A percentile compares a stretch with the other conserved stretches of the same genome.
Evolutionary conservation across 1,140 invertebrate species (phyloP).

Genomic region (Amyelois transitella): DNA sequence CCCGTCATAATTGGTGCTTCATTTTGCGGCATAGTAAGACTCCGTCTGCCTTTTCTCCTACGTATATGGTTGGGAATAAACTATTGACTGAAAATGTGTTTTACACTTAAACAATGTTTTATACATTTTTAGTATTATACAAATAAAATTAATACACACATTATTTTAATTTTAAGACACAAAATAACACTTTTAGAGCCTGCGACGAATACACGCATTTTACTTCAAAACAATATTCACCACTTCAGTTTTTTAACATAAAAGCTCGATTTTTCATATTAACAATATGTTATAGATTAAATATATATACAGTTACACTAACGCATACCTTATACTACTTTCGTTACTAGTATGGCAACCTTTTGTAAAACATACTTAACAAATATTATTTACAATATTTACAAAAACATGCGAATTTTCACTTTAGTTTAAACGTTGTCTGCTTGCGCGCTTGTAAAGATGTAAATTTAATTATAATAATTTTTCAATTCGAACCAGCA

Average conservation of each 20-base stretch:
- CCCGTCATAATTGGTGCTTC: too few relatives aligned
- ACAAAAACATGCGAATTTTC: conserved; percentile 16
- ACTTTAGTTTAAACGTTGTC: conserved; percentile 4
- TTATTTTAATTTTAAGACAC: neutral
- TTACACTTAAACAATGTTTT: too few relatives aligned
- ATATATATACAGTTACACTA: conserved; percentile 9
- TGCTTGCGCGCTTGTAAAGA: neutral
- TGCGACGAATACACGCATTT: neutral
- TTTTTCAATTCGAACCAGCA: neutral
- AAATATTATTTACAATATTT: conserved; percentile 26
- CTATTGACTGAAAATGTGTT: too few relatives aligned
- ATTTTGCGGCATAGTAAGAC: too few relatives aligned
- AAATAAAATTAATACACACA: neutral
- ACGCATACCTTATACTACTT: conserved; percentile 6
- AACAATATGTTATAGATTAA: conserved; percentile 6
- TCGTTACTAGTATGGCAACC: conserved; percentile 36
- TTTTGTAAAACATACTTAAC: conserved; percentile 27
- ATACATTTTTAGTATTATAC: neutral
- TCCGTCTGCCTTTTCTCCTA: too few relatives aligned
- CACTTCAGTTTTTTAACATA: conserved; percentile 8
- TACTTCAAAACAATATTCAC: neutral
- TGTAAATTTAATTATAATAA: neutral
- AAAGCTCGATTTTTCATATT: conserved; percentile 15
- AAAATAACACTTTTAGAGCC: neutral
- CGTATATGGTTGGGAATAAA: too few relatives aligned